Evolutionary conservation across 1,140 invertebrate species (phyloP).

Genomic region (Chelonus insularis): DNA sequence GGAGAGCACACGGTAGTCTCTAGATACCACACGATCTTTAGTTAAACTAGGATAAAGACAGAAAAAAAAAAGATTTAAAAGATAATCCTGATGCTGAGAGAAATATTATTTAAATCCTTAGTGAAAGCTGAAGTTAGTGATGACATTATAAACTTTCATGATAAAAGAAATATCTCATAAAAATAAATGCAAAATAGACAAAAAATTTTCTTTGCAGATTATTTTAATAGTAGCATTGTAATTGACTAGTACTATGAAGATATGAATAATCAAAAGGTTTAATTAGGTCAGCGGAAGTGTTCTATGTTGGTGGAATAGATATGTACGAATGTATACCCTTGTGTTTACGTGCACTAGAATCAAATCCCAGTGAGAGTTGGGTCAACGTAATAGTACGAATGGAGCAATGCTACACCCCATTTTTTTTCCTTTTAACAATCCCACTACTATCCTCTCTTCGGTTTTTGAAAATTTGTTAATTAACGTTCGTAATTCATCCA

Average conservation of each 20-base stretch:
- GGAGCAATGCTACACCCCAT: background rate
- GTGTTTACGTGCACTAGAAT: background rate
- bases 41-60: no score
- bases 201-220: background rate
- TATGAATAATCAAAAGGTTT: background rate
- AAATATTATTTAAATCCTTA: no score
- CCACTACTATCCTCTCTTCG: background rate
- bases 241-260: background rate
- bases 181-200: no score
- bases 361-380: background rate
- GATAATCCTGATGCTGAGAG: no score
- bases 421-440: background rate
- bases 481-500: constrained; percentile 2
- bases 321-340: background rate
- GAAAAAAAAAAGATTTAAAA: no score
- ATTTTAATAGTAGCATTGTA: background rate
- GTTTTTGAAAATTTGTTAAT: constrained; percentile 4
- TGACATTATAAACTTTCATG: no score
- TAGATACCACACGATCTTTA: no score
- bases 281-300: background rate
- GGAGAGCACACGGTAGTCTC: constrained; percentile 1
- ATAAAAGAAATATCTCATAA: no score
- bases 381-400: background rate
- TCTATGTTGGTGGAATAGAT: background rate
- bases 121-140: no score